Percentiles rank a stretch among this genome's conserved stretches.
These are phyloP conservation scores for Ascaphus truei DNA, from an alignment of 2,113 vertebrate genomes.

Conservation along the genomic window DNA sequence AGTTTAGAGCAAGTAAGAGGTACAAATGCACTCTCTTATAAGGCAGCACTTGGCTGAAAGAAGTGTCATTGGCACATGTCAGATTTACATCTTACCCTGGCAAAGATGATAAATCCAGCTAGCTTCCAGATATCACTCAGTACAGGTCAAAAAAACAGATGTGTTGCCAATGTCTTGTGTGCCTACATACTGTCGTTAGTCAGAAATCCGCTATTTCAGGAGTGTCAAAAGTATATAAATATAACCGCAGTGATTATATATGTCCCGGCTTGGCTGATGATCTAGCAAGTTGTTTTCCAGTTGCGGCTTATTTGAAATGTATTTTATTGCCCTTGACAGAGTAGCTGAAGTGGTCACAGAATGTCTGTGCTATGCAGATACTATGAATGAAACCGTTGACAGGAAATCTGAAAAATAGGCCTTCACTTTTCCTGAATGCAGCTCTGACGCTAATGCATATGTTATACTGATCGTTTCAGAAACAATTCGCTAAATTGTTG, in stretches of 20 bases:
- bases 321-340: constrained; percentile 10
- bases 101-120: background rate
- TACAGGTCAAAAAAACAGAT: constrained; percentile 8
- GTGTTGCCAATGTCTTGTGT: background rate
- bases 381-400: constrained; percentile 1
- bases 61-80: background rate
- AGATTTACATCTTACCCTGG: background rate
- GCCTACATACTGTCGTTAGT: constrained; percentile 1
- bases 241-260: constrained; percentile 18
- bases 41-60: background rate
- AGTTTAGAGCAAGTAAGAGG: background rate
- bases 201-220: constrained; percentile 4
- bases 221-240: constrained; percentile 14
- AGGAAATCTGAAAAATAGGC: background rate
- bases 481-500: too few relatives aligned
- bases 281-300: background rate
- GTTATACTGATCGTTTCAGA: too few relatives aligned
- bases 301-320: constrained; percentile 13
- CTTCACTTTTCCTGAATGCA: background rate
- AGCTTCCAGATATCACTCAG: constrained; percentile 4
- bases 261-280: background rate
- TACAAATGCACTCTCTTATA: background rate
- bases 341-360: background rate
- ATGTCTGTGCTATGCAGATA: background rate
- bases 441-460: too few relatives aligned